A percentile compares a stretch with the other conserved stretches of the same genome.
These are phyloP conservation scores for Drosophila kurseongensis DNA, from an alignment of 1,140 invertebrate species.

Conservation along the genomic window DNA sequence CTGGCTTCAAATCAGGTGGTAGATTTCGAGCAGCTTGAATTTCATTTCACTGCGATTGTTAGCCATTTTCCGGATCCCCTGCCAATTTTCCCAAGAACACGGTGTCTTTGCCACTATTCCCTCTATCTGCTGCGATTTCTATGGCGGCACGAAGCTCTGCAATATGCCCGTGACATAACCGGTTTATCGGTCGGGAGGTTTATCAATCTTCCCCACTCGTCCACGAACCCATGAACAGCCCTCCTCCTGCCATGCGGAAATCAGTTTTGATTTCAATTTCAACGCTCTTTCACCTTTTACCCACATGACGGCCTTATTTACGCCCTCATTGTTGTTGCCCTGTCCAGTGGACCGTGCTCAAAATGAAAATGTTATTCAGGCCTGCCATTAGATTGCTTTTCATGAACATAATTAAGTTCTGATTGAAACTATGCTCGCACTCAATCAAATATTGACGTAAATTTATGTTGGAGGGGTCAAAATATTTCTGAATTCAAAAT, in stretches of 20 bases:
- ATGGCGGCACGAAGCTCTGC: not conserved
- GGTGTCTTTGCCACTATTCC: not conserved
- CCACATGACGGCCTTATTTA: conserved; percentile 27
- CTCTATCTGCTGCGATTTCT: conserved; percentile 1
- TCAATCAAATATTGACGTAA: no score
- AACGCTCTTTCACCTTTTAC: conserved; percentile 29
- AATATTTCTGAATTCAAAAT: no score
- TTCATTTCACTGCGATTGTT: conserved; percentile 35
- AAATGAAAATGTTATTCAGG: conserved; percentile 50
- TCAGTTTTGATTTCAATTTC: conserved; percentile 58
- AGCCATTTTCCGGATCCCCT: not conserved
- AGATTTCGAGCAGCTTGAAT: conserved; percentile 26
- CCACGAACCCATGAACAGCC: conserved; percentile 3
- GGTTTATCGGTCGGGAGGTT: conserved; percentile 27
- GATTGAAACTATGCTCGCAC: no score
- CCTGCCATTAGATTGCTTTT: conserved; percentile 62
- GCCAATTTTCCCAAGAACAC: not conserved
- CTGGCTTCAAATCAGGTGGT: conserved; percentile 30
- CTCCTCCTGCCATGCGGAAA: conserved; percentile 38
- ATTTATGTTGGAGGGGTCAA: no score
- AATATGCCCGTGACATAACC: conserved; percentile 39
- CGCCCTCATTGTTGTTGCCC: conserved; percentile 23
- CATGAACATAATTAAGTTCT: conserved; percentile 55
- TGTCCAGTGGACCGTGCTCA: conserved; percentile 29
- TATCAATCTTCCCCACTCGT: conserved; percentile 4